Base-by-base conservation (phyloP, 2,113 vertebrate species). In the Pandion haliaetus region DNA sequence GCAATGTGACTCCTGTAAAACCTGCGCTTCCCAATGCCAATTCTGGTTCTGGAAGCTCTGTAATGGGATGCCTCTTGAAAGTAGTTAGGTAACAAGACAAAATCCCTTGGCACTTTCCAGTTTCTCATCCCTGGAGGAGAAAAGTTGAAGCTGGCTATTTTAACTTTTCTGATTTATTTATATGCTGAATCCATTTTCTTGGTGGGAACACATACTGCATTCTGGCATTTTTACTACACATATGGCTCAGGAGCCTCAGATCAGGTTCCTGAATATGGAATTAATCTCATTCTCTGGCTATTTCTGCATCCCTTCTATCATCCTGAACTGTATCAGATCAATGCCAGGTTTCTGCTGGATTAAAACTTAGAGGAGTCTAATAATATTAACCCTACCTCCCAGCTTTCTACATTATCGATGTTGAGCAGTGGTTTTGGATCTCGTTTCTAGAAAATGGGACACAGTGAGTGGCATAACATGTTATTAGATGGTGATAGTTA, bases 261-360 rank as follows among this genome's bases (percentile, higher is more conserved):
- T 97, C 95, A 89, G 38, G 88, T 97, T 95, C 73, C 96, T 76
- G 93, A 91, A 65, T 62, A 55, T 61, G 93, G 78, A 89, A 95
- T 95, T 87, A 88, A 87, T 96, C 88, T 63, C 69, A 61, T 95
- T 96, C 94, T 79, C 77, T 67, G 62, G 86, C 86, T 97, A 80
- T 95, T 97, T 96, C 88, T 26, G 78, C 86, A 89, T 91, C 93
- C 31, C 36, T 94, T 95, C 83, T 81, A 91, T 95, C 70, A 82
- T 91, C 77, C 49, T 87, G 65, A 49, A 59, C 86, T 67, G 21
- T 65, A 67, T 59, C 57, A 84, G 36, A 42, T 72, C 77, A 61
- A 76, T 91, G 96, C 94, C 94, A 97, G 88, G 83, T 97, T 97
- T 96, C 94, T 40, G 16, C 59, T 85, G 73, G 69, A 79, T 82